Evolutionary conservation across 2,113 vertebrate species (phyloP), one percentile per base, ranked within the genome.

Genomic region (Diphyllodes magnificus): DNA sequence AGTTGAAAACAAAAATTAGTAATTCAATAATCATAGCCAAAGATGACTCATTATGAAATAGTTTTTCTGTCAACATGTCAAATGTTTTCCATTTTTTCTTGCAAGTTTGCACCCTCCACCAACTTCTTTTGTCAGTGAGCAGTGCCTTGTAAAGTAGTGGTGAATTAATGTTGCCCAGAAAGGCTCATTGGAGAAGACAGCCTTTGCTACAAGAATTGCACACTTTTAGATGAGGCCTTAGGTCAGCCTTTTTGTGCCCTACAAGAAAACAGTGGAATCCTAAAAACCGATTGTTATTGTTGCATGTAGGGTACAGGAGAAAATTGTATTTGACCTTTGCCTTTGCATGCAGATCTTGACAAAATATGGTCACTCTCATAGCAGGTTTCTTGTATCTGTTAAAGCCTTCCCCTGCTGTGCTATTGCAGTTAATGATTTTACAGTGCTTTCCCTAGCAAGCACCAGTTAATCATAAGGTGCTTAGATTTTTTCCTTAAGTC

Each of bases 381-480:
- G 50, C 24, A 90, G 23, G 42, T 53, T 90, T 91, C 14, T 56
- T 82, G 84, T 53, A 10, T 85, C 59, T 91, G 54, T 50, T 82
- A 63, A 73, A 83, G 11, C 24, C 13, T 66, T 73, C 50, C 33
- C 59, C 30, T 90, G 51, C 19, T 13, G 22, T 70, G 60, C 56
- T 19, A 4, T 25, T 77, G 39, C 60, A 70, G 31, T 6, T 88
- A 72, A 28, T 82, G 44, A 45, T 81, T 85, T 88, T 95, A 51
- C 33, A 44, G 54, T 45, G 39, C 49, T 82, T 94, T 92, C 37
- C 28, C 49, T 30, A 66, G 72, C 68, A 90, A 96, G 88, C 71
- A 78, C 40, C 65, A 64, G 72, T 94, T 88, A 88, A 86, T 97
- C 85, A 75, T 73, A 68, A 93, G 56, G 61, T 83, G 65, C 85